Evolutionary conservation across 1,140 invertebrate species (phyloP).

Genomic region (Patella vulgata): DNA sequence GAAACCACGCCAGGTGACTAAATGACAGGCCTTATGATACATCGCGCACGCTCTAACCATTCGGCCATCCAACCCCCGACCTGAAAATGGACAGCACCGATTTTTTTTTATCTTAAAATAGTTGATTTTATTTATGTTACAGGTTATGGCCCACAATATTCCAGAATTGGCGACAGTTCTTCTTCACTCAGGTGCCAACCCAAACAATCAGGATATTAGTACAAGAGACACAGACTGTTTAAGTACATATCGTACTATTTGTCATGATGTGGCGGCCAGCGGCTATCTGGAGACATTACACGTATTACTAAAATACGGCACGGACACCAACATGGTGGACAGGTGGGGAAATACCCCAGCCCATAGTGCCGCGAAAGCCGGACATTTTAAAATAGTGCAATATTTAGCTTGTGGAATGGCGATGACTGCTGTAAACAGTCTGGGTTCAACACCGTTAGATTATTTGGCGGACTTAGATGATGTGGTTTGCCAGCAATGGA

Average conservation of each 20-base stretch:
- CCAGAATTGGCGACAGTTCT: conserved; percentile 17
- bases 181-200: conserved; percentile 13
- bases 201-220: conserved; percentile 14
- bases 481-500: conserved; percentile 9
- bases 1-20: too few species aligned
- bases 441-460: conserved; percentile 9
- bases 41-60: too few species aligned
- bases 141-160: conserved; percentile 19
- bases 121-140: not conserved
- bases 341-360: conserved; percentile 22
- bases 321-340: conserved; percentile 19
- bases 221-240: not conserved
- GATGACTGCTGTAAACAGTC: conserved; percentile 10
- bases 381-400: conserved; percentile 14
- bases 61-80: too few species aligned
- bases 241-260: conserved; percentile 19
- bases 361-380: conserved; percentile 19
- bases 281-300: conserved; percentile 13
- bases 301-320: conserved; percentile 17
- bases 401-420: conserved; percentile 8
- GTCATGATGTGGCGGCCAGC: conserved; percentile 22
- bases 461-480: conserved; percentile 5
- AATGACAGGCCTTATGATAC: too few species aligned
- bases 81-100: too few species aligned
- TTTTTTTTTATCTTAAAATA: too few species aligned